Evolutionary conservation across 1,140 invertebrate species (phyloP), one percentile per base, ranked within the genome.

Genomic region (Papilio glaucus): DNA sequence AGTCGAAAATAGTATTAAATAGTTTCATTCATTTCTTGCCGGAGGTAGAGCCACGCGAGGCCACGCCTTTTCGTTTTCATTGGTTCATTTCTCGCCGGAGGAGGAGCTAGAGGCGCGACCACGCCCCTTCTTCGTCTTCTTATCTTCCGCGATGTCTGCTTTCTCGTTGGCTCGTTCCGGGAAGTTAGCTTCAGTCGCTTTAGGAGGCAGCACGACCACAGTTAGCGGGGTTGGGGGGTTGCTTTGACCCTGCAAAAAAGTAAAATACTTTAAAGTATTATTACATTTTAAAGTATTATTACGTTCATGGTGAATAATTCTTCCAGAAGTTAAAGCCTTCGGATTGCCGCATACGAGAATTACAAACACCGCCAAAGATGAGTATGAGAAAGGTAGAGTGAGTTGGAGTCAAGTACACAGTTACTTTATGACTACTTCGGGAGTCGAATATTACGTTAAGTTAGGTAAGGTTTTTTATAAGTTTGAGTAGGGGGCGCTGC

Each of bases 21-120:
- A 33, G 26, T 61, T 61, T 12, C n/a, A n/a, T n/a, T n/a, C n/a
- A 13, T 26, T 63, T 9, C 15, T 38, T 8, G 18, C 1, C n/a
- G 57, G 9, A 26, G 61, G 7, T 33, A 15, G 8, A 12, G 29
- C 38, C 2, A 10, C 39, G 85, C 87, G 29, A 87, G 73, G 0
- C 90, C 89, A 18, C 89, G 79, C n/a, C 85, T 82, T 75, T 89
- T 92, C 67, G 82, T 88, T 21, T 41, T 61, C 63, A 33, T 57
- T 57, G 9, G 13, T 68, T 85, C 79, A 93, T 80, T 91, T 93
- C 74, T 93, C 90, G 12, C 81, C 86, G 1, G 88, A 90, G 0
- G 90, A 93, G 0, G 90, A 91, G 75, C 86, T 89, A 13, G 89
- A 91, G 24, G 86, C 88, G 29, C 90, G 75, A 0, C 90, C 89